phyloP scores from a whole-genome alignment of 2,888 invertebrate species.

The Folsomia manolachei region DNA sequence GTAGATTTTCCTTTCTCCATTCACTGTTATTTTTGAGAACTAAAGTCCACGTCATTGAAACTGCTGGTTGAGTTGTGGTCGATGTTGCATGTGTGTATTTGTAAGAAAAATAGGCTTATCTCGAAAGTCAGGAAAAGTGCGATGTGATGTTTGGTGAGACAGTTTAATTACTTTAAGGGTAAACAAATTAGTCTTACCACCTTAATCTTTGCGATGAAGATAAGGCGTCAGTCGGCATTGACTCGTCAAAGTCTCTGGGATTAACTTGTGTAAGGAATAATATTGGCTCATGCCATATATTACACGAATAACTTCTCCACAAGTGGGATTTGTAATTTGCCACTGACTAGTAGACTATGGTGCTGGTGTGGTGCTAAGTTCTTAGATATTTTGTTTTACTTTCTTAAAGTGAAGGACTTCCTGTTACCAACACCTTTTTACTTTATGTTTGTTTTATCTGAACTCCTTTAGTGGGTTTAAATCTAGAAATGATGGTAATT shows the following conservation, averaged over 20 bases:
- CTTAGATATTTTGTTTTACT: no score
- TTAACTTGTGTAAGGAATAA: no score
- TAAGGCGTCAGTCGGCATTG: background rate
- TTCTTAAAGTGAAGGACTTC: no score
- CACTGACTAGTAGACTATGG: no score
- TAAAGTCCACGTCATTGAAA: background rate
- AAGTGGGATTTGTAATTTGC: background rate
- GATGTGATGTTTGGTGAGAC: constrained; percentile 8
- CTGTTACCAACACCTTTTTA: no score
- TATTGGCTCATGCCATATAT: no score
- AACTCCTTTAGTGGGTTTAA: background rate
- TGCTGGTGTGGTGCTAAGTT: no score
- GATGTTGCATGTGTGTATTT: background rate
- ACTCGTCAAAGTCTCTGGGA: no score
- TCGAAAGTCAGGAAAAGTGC: background rate
- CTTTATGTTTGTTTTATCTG: no score
- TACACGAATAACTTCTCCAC: background rate
- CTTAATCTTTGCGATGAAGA: background rate
- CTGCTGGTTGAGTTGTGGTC: background rate
- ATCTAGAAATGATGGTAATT: background rate
- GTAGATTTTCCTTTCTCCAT: background rate
- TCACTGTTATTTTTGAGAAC: no score
- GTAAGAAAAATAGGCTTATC: constrained; percentile 2
- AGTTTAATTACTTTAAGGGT: constrained; percentile 7
- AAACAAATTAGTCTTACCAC: background rate